Base-by-base conservation (phyloP, 2,797 vertebrate genomes). In the Cygnus olor region DNA sequence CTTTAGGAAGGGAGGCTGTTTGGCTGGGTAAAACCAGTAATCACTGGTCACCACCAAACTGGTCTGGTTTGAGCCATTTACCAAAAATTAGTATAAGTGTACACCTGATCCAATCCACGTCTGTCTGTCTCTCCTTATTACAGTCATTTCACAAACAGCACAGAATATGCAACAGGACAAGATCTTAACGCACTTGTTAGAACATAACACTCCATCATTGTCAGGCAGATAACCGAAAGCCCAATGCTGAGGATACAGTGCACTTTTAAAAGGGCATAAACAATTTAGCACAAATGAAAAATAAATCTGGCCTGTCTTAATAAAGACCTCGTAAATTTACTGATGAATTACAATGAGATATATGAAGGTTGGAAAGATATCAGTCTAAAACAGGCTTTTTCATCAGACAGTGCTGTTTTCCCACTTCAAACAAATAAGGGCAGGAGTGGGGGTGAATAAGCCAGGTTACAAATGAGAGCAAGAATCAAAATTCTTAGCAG, bases 201-300 rank as follows among this genome's bases (percentile, higher is more conserved):
- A 93, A 88, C 87, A 72, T 85, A 95, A 88, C 66, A 65, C 71
- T 96, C 91, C 38, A 36, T 97, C 95, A 84, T 74, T 92, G 95
- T 94, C 94, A 95, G 88, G 71, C 80, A 95, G 91, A 95, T 73
- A 97, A 94, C 86, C 1, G 1, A 91, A 95, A 96, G 73, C 80
- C 81, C 85, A 92, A 9, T 44, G 88, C 70, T 94, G 90, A 94
- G 76, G 80, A 95, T 96, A 86, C 45, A 82, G 32, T 56, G 70
- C 88, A 92, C 68, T 91, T 76, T 95, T 77, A 89, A 95, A 97
- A 94, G 64, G 78, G 70, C 91, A 94, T 85, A 87, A 96, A 93
- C 54, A 74, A 96, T 94, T 88, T 81, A 97, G 89, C 89, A 91
- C 74, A 90, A 97, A 93, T 91, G 93, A 97, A 94, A 97, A 97